These are phyloP conservation scores for Cassiopea xamachana DNA, from an alignment of 30 jellyfish, hydroid and myxozoan species.

Conservation along the genomic window DNA sequence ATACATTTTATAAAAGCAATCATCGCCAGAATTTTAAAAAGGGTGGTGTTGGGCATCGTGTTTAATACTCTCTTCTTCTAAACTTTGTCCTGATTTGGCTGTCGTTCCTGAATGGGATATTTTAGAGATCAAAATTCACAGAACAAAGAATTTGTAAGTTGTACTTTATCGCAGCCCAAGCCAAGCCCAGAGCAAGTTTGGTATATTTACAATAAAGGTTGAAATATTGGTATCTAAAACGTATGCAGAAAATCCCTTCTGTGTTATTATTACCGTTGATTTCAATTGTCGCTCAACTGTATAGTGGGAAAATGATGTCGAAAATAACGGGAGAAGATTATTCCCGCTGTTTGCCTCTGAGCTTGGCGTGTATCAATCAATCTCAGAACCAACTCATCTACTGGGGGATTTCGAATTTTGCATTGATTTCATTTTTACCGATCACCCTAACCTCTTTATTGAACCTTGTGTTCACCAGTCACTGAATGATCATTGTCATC, in stretches of 20 bases:
- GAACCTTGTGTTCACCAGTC: constrained; percentile 29
- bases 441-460: neutral
- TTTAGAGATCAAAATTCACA: neutral
- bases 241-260: neutral
- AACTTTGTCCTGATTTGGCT: neutral
- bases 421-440: neutral
- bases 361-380: neutral
- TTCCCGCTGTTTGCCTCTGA: neutral
- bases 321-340: neutral
- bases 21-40: neutral
- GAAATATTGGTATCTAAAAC: neutral
- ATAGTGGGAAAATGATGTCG: neutral
- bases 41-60: neutral
- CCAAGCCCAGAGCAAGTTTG: neutral
- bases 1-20: neutral
- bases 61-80: neutral
- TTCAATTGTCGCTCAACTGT: neutral
- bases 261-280: neutral
- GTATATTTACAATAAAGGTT: neutral
- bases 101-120: neutral
- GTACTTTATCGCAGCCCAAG: neutral
- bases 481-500: constrained; percentile 63
- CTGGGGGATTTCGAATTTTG: neutral
- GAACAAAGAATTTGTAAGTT: neutral
- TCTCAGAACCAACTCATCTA: neutral